Conservation (phyloP, 2,113 vertebrate species). For the Lepidothrix coronata region DNA sequence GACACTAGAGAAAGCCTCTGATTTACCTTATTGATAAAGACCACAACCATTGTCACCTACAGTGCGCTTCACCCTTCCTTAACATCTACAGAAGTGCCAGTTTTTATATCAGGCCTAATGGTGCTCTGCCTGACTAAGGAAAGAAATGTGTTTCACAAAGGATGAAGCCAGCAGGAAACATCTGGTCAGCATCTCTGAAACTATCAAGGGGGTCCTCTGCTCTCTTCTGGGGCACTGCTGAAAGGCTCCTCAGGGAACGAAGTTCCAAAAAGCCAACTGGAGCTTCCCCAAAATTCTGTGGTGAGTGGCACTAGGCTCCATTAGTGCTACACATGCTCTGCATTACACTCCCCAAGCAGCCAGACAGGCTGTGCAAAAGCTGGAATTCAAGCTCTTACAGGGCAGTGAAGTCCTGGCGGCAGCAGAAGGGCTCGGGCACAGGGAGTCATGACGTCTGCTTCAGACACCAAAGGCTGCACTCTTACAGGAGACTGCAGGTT, state of each 20-base stretch:
- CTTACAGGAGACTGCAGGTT: not conserved
- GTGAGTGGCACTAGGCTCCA: not conserved
- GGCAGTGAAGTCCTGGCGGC: not conserved
- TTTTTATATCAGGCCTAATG: not conserved
- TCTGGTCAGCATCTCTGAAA: not conserved
- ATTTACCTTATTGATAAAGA: not conserved
- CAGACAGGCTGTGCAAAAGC: not conserved
- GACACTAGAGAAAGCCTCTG: not conserved
- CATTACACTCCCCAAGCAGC: not conserved
- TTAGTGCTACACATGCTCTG: not conserved
- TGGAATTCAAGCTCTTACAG: not conserved
- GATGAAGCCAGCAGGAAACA: not conserved
- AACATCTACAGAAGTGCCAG: not conserved
- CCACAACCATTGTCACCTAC: not conserved
- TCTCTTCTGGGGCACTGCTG: not conserved
- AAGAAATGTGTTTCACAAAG: not conserved
- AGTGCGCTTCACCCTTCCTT: not conserved
- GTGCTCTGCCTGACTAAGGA: not conserved
- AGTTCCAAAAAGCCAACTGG: not conserved
- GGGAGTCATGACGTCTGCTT: not conserved
- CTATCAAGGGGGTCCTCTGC: not conserved
- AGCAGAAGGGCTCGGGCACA: not conserved
- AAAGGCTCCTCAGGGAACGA: not conserved
- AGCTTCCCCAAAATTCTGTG: not conserved
- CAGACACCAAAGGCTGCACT: not conserved